Evolutionary conservation across 2,888 invertebrate genomes (phyloP), one percentile per base, ranked within the genome.

Genomic region (Xylophagus ater): DNA sequence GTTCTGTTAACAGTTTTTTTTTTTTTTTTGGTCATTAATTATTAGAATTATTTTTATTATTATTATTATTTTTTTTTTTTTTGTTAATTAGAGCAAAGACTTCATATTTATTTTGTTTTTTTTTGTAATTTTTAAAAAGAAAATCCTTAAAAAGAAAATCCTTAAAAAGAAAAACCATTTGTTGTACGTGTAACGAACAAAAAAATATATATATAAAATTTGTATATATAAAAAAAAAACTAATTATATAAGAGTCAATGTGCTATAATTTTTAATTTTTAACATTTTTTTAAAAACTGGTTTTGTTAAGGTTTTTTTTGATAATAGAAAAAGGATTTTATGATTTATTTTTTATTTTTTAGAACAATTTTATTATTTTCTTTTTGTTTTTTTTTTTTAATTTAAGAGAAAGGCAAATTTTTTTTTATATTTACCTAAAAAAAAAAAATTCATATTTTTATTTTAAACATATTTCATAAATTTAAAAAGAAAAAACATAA

Each of bases 231-330:
- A 15, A 28, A 8, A 31, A 31, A 5, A 9, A 18, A 9, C 17
- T 31, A 31, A 12, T n/a, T 8, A 31, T 8, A 31, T 14, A 15
- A 23, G 10, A 21, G 12, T 14, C 10, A 9, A 15, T 34, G 34
- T 34, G 34, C 34, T 34, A 34, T 34, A 34, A 25, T 25, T 34
- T 34, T 34, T 25, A 34, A n/a, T n/a, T n/a, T n/a, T 18, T 10
- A 34, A 25, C n/a, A 9, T 15, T 20, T 9, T 21, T 10, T 31
- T 31, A 18, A 34, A 17, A 35, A 26, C 31, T 31, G 30, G 30
- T 31, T 30, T 30, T 28, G 9, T 30, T 10, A 29, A 37, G 37
- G 24, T 31, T 31, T 37, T 31, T 30, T 37, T 31, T 21, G 37
- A n/a, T n/a, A n/a, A n/a, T n/a, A n/a, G n/a, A n/a, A n/a, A n/a